Base-by-base conservation (phyloP, 2,888 invertebrate species). In the Itoplectis maculator region DNA sequence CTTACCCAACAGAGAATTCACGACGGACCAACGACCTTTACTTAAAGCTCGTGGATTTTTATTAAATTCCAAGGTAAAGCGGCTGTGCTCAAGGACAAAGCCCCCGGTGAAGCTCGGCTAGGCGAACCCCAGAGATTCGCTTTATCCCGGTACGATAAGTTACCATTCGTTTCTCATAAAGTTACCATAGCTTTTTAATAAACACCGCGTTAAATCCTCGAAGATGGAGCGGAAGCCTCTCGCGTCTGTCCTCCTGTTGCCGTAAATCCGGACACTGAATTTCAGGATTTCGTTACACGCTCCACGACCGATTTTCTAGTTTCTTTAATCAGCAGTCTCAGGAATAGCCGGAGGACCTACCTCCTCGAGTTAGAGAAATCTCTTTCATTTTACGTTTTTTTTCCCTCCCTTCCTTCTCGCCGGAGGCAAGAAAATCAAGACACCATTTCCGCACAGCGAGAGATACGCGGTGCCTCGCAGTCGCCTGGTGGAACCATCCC, bases 61-160 rank as follows among this genome's bases (percentile, higher is more conserved):
- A 85, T 85, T 85, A 86, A 85, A 85, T 86, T 85, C 85, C 82
- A 49, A 65, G 70, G 35, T 23, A 77, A 61, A 72, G 54, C n/a
- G 49, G 51, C 35, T 75, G 61, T 61, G 49, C 51, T 11, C 45
- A 15, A 49, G 49, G 70, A 72, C 56, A 51, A 51, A 51, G 20
- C 51, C n/a, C n/a, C n/a, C n/a, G 18, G 1, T 20, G 13, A 9
- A 11, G 29, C 23, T 9, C 29, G 5, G 11, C 5, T 2, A 5
- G 8, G 13, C 7, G 6, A 18, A 5, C 8, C 51, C 7, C 7
- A 5, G 11, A 54, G 11, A 23, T 54, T 54, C 54, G 23, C 23
- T 54, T 54, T 54, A n/a, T 29, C 29, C 54, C 13, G 56, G 0
- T 7, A 69, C n/a, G 8, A 61, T 68, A 74, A 65, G 45, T 69